Evolutionary conservation across 2,888 invertebrate genomes (phyloP).

Genomic region (Allolobophora icterica): DNA sequence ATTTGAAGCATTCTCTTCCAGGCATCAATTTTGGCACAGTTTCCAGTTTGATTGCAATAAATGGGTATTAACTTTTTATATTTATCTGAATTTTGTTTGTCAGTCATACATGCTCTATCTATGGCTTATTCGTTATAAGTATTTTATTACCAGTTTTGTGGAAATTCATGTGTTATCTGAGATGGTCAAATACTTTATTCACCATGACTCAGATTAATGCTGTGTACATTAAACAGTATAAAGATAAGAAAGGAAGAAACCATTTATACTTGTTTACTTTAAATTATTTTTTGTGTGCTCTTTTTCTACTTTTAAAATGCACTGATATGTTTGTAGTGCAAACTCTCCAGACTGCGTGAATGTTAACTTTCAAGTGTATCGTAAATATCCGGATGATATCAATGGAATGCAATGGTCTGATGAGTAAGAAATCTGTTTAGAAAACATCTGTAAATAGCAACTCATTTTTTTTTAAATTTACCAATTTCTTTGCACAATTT

Average conservation of each 20-base stretch:
- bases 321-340: background rate
- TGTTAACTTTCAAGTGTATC: conserved; percentile 55
- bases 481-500: background rate
- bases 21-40: background rate
- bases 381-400: conserved; percentile 55
- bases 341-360: conserved; percentile 53
- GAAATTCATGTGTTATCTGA: background rate
- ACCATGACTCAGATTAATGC: background rate
- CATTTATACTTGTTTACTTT: no score
- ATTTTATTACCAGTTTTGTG: background rate
- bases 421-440: conserved; percentile 23
- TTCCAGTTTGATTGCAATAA: background rate
- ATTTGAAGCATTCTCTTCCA: background rate
- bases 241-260: background rate
- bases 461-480: background rate
- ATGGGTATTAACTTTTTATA: background rate
- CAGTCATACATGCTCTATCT: background rate
- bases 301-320: background rate
- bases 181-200: background rate
- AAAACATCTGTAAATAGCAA: background rate
- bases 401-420: conserved; percentile 52
- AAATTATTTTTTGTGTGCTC: no score
- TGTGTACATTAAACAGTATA: background rate
- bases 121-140: background rate
- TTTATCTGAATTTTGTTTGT: background rate